Evolutionary conservation across 1,140 invertebrate genomes (phyloP).

Genomic region (Artemia franciscana): DNA sequence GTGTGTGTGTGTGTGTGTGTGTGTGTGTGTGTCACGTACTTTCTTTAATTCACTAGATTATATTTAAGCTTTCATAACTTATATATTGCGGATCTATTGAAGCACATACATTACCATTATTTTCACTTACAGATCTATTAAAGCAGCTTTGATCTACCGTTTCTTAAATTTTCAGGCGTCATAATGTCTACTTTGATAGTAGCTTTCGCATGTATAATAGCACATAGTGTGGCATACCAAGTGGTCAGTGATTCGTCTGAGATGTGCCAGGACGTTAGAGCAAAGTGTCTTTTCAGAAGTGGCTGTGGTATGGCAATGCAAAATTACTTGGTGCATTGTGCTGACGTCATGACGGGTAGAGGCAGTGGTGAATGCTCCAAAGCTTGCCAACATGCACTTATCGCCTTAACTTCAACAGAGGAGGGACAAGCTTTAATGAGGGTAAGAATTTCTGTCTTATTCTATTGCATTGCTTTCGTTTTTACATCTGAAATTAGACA

Average conservation of each 20-base stretch:
- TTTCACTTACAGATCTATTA: no score
- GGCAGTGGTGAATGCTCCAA: slow-evolving; percentile 31
- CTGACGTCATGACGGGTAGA: slow-evolving; percentile 30
- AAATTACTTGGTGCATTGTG: slow-evolving; percentile 44
- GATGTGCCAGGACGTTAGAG: slow-evolving; percentile 36
- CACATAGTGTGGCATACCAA: neutral
- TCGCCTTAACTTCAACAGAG: slow-evolving; percentile 47
- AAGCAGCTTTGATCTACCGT: no score
- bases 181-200: no score
- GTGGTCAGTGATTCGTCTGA: neutral
- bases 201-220: no score
- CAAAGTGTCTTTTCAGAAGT: slow-evolving; percentile 40
- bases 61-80: no score
- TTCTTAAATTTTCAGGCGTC: no score
- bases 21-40: no score
- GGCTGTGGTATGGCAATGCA: slow-evolving; percentile 46
- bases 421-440: slow-evolving; percentile 46
- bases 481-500: no score
- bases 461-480: neutral
- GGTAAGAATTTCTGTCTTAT: slow-evolving; percentile 23
- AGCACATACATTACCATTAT: no score
- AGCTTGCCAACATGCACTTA: slow-evolving; percentile 42
- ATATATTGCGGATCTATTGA: no score
- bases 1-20: no score
- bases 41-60: no score